phyloP scores from a whole-genome alignment of 2,797 vertebrate genomes.

The Triplophysa yarkandensis region DNA sequence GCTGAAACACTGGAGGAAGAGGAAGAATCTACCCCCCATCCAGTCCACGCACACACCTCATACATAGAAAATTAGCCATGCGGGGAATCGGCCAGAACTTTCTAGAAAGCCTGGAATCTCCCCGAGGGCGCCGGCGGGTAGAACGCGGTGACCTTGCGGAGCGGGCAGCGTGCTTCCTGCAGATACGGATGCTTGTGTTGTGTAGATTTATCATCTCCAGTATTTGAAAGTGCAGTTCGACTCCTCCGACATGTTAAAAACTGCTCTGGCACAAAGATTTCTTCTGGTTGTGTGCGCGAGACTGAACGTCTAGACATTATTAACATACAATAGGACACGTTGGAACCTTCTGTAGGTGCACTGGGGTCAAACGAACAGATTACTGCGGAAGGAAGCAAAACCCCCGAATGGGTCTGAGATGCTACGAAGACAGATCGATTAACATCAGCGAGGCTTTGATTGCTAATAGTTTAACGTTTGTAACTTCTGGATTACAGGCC shows the following conservation, averaged over 20 bases:
- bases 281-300: background rate
- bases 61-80: conserved; percentile 51
- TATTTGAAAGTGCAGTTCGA: background rate
- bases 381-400: conserved; percentile 52
- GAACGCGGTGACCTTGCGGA: conserved; percentile 50
- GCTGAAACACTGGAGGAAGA: conserved; percentile 47
- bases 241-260: no score
- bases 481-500: conserved; percentile 33
- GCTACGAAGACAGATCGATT: conserved; percentile 52
- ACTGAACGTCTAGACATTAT: background rate
- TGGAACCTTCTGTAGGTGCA: conserved; percentile 21
- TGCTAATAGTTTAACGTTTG: conserved; percentile 60
- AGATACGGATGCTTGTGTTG: background rate
- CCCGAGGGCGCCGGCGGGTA: conserved; percentile 32
- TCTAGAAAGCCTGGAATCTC: conserved; percentile 58
- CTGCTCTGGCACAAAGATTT: background rate
- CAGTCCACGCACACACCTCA: conserved; percentile 23
- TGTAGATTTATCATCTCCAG: conserved; percentile 10
- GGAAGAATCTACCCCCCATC: conserved; percentile 44
- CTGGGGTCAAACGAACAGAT: conserved; percentile 54
- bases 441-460: conserved; percentile 57
- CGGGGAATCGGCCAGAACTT: conserved; percentile 54
- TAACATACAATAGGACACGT: conserved; percentile 23
- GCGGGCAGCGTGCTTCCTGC: background rate
- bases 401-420: conserved; percentile 34